Evolutionary conservation across 1,140 invertebrate species (phyloP).

Genomic region (Rhopalosiphum padi): DNA sequence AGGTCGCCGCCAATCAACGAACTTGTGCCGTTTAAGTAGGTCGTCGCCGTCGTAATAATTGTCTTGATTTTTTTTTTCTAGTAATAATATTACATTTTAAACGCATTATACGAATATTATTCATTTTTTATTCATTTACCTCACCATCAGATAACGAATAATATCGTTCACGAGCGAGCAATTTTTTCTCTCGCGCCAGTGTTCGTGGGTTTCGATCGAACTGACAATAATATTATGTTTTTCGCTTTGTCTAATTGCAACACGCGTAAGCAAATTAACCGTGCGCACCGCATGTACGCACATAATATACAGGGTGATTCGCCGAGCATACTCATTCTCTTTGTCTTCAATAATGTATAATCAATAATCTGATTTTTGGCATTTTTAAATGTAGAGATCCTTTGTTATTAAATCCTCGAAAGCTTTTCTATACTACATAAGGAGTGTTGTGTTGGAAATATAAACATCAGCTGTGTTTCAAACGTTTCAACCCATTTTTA

Average conservation of each 20-base stretch:
- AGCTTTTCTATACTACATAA: background rate
- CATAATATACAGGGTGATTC: background rate
- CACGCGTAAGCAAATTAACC: background rate
- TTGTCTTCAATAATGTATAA: background rate
- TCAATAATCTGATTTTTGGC: background rate
- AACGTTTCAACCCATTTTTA: too few species aligned
- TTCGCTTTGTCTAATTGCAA: background rate
- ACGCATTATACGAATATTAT: conserved; percentile 1
- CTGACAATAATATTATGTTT: background rate
- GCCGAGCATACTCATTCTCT: too few species aligned
- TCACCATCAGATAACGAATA: background rate
- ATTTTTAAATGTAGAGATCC: background rate
- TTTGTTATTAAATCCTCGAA: background rate
- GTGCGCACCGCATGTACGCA: background rate
- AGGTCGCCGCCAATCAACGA: conserved; percentile 41
- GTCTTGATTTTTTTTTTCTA: background rate
- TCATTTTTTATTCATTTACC: background rate
- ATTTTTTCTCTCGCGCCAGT: background rate
- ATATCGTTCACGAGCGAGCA: background rate
- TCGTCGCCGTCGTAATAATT: conserved; percentile 26
- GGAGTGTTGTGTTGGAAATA: background rate
- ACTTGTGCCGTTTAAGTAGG: conserved; percentile 49
- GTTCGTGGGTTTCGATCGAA: background rate
- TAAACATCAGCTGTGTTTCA: too few species aligned
- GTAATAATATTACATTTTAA: background rate